Base-by-base conservation (phyloP, 2,888 invertebrate genomes). In the Chrysotoxum bicinctum region DNA sequence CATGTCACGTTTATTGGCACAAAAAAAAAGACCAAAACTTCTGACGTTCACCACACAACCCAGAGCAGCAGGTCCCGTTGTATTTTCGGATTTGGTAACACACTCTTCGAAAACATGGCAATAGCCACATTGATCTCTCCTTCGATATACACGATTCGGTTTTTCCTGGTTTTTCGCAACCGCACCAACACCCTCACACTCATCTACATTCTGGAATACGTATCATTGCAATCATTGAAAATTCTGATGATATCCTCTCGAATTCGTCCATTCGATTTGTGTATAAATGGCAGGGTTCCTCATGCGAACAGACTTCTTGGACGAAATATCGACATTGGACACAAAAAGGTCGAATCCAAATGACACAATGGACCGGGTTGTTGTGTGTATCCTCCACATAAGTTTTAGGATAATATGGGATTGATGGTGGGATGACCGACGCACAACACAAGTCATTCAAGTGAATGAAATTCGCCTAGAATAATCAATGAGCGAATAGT, bases 1-100 rank as follows among this genome's bases (percentile, higher is more conserved):
- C 85, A 81, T 69, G 76, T 85, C 85, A 85, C 85, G 85, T 85
- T 85, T 85, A 85, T 77, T 85, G 73, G 76, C 76, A 81, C 76
- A 81, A 73, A 43, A 85, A 45, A 64, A 84, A 72, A 43, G 26
- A 84, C 54, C 70, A 72, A 73, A 83, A 58, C 54, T 64, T 62
- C 62, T 69, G 54, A 66, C 66, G 21, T 56, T 48, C 40, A 68
- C 40, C 26, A 23, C 45, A 16, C 50, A 43, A n/a, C 21, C 43
- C 50, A 32, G 56, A 30, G 10, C 21, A 66, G 64, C 30, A 52
- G 26, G 40, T 48, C 21, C 50, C 54, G 35, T 43, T 19, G 62
- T 70, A 66, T 58, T 23, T n/a, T 60, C 32, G 45, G 58, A 79
- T 70, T 75, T 58, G 75, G 70, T 60, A 84, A 75, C 75, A 54